phyloP scores from a whole-genome alignment of 2,888 invertebrate species.

The Xestobium rufovillosum region DNA sequence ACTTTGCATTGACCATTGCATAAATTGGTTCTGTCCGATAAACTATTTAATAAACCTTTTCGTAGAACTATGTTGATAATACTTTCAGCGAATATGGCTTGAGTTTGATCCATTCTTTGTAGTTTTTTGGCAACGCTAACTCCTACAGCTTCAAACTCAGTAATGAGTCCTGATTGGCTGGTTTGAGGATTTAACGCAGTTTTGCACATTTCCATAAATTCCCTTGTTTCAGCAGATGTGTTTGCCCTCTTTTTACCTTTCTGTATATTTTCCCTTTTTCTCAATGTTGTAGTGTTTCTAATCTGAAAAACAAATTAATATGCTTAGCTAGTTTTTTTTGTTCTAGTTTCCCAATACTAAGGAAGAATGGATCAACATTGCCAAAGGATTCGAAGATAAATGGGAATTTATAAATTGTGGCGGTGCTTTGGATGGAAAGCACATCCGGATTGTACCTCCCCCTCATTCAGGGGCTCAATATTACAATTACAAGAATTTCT shows the following conservation, averaged over 20 bases:
- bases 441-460: slow-evolving; percentile 17
- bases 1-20: too few species aligned
- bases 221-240: too few species aligned
- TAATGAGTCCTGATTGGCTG: too few species aligned
- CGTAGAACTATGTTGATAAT: slow-evolving; percentile 4
- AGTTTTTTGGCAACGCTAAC: not conserved
- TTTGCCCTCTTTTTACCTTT: too few species aligned
- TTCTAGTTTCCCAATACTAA: slow-evolving; percentile 19
- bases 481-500: slow-evolving; percentile 29
- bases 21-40: slow-evolving; percentile 1
- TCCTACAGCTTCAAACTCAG: slow-evolving; percentile 5
- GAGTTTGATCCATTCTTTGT: slow-evolving; percentile 3
- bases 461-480: slow-evolving; percentile 24
- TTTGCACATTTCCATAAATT: too few species aligned
- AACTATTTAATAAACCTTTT: not conserved
- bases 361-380: slow-evolving; percentile 17
- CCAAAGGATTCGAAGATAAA: slow-evolving; percentile 11
- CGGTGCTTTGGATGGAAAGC: slow-evolving; percentile 27
- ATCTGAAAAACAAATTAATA: too few species aligned
- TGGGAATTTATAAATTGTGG: slow-evolving; percentile 24
- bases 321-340: too few species aligned
- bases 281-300: too few species aligned
- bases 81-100: slow-evolving; percentile 6
- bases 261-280: too few species aligned
- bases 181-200: too few species aligned